Base-by-base conservation (phyloP, 2,797 vertebrate genomes). In the Acrossocheilus fasciatus region DNA sequence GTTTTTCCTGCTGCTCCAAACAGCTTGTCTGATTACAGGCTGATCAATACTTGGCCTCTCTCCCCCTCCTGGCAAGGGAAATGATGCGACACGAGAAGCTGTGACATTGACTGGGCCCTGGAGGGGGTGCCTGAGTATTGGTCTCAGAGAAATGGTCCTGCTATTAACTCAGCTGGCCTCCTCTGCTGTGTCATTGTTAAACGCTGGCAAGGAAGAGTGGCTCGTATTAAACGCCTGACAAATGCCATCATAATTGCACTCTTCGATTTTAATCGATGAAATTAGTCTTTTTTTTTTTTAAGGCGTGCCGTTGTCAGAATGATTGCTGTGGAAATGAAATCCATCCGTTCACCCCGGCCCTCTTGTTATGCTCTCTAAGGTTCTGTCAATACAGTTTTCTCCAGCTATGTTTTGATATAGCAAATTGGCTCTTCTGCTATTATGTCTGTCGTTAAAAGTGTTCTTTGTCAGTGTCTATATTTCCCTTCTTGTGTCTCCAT, bases 21-120 rank as follows among this genome's bases (percentile, higher is more conserved):
- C 92, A 92, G 94, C 93, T 95, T 89, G 89, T 93, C 93, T 93
- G 94, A 95, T 95, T 94, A 93, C 93, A 93, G 94, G 90, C 93
- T 82, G 94, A 95, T 96, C 95, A 77, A 95, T 96, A 93, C 88
- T 91, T 92, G 93, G 91, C 94, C 92, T 92, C 92, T 93, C 91
- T 88, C 92, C 85, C 88, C 89, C 92, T 90, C 91, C 91, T 93
- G 93, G 94, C 95, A 93, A 91, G 91, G 93, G 95, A 93, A 94
- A 93, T 92, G 92, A 94, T 94, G 93, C 89, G 91, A 94, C 93
- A 91, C 92, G 90, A 92, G 91, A 89, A 68, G 91, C 93, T 92
- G 93, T 95, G 94, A 95, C 95, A 95, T 93, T 95, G 95, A 94
- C 94, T 89, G 89, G 90, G 91, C 94, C 92, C 89, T 83, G 86